Evolutionary conservation across 1,140 invertebrate genomes (phyloP).

Genomic region (Drosophila saltans): DNA sequence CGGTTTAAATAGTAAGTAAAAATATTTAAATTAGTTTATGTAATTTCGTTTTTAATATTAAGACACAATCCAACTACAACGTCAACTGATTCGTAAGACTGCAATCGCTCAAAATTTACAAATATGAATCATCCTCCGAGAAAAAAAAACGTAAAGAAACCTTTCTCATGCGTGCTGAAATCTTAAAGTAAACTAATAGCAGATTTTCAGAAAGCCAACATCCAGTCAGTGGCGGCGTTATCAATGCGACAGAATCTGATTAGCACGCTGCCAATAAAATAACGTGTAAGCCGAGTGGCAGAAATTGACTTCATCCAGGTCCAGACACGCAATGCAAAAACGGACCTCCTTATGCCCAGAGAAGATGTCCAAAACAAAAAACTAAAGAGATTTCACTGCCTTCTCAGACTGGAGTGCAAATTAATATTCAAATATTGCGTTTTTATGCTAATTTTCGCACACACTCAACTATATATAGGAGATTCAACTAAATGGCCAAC

Average conservation of each 20-base stretch:
- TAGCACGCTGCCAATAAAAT: conserved; percentile 30
- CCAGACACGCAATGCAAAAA: conserved; percentile 60
- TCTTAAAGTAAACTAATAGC: conserved; percentile 3
- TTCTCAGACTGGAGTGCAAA: conserved; percentile 46
- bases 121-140: background rate
- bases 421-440: conserved; percentile 83
- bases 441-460: conserved; percentile 82
- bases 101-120: background rate
- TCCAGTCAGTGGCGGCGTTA: conserved; percentile 35
- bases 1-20: background rate
- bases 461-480: conserved; percentile 18
- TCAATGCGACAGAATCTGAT: conserved; percentile 60
- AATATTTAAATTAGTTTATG: background rate
- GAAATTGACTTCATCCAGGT: conserved; percentile 33
- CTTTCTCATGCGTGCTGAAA: conserved; percentile 1
- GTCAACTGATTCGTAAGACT: background rate
- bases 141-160: background rate
- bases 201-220: conserved; percentile 7
- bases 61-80: background rate
- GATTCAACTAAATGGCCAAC: conserved; percentile 57
- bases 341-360: conserved; percentile 22
- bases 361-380: conserved; percentile 34
- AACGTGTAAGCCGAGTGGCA: conserved; percentile 77
- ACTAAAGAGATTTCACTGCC: background rate
- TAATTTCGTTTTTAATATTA: background rate